These are phyloP conservation scores for Apamea crenata DNA, from an alignment of 2,888 invertebrate species.

Conservation along the genomic window DNA sequence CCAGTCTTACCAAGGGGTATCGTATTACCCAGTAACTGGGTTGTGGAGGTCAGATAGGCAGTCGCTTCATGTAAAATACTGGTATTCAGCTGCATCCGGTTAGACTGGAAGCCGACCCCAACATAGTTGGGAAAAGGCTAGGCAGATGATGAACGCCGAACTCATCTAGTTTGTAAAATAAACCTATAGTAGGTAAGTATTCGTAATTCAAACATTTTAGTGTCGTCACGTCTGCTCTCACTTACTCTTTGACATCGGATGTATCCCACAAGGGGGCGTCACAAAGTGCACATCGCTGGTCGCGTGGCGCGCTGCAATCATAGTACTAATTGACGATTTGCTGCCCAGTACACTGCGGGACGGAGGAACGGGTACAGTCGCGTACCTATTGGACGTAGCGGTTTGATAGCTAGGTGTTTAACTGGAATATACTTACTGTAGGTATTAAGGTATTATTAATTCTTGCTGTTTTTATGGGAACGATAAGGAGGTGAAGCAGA, in stretches of 20 bases:
- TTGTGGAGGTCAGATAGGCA: too few relatives aligned
- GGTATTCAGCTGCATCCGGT: too few relatives aligned
- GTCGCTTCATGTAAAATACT: too few relatives aligned
- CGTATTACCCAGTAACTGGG: too few relatives aligned
- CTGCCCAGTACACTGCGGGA: conserved; percentile 72
- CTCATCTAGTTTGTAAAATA: too few relatives aligned
- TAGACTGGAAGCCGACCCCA: too few relatives aligned
- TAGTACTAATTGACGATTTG: conserved; percentile 84
- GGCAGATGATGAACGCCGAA: too few relatives aligned
- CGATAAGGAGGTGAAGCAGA: background rate
- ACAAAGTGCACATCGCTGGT: conserved; percentile 76
- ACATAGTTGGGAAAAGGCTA: too few relatives aligned
- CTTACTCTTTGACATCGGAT: conserved; percentile 37
- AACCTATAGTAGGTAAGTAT: too few relatives aligned
- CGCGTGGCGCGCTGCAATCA: conserved; percentile 78
- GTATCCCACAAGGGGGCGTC: conserved; percentile 68
- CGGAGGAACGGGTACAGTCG: conserved; percentile 32
- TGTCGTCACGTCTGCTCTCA: conserved; percentile 21
- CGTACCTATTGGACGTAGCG: background rate
- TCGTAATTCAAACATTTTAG: background rate
- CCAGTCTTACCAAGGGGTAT: too few relatives aligned
- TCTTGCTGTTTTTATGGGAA: background rate
- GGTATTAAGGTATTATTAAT: background rate
- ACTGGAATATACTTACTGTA: background rate
- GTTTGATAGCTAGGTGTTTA: background rate